These are phyloP conservation scores for Pteria penguin DNA, from an alignment of 2,888 invertebrate genomes.

Conservation along the genomic window DNA sequence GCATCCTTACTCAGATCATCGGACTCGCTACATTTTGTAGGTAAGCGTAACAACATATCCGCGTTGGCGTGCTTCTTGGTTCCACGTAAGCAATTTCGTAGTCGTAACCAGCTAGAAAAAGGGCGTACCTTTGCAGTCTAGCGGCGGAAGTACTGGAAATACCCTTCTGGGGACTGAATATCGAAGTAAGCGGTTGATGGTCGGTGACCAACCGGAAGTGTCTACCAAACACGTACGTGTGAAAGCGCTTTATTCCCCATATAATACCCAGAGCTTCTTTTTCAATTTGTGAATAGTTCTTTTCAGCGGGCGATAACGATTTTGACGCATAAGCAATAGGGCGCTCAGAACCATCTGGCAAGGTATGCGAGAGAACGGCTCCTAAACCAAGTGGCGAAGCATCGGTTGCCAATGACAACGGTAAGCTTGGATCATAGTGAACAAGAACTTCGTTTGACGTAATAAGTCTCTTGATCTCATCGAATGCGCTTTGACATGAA, in stretches of 20 bases:
- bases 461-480: conserved; percentile 43
- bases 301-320: conserved; percentile 70
- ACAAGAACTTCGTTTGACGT: conserved; percentile 66
- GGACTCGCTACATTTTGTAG: conserved; percentile 3
- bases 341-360: conserved; percentile 10
- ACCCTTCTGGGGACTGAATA: conserved; percentile 72
- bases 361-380: conserved; percentile 67
- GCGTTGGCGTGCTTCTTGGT: conserved; percentile 68
- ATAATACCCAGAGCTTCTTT: conserved; percentile 60
- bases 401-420: conserved; percentile 68
- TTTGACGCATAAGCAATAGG: conserved; percentile 76
- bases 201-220: conserved; percentile 73
- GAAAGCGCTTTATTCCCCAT: conserved; percentile 53
- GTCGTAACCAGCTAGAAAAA: conserved; percentile 70
- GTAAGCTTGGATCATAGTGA: conserved; percentile 64
- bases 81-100: conserved; percentile 68
- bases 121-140: conserved; percentile 65
- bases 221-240: conserved; percentile 54
- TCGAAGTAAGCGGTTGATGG: conserved; percentile 77
- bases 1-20: neutral
- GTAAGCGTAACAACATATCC: conserved; percentile 68
- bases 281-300: conserved; percentile 39
- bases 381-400: conserved; percentile 73
- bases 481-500: conserved; percentile 9
- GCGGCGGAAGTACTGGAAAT: conserved; percentile 64